Evolutionary conservation across 2,113 vertebrate genomes (phyloP), one percentile per base, ranked within the genome.

Genomic region (Sinocyclocheilus anshuiensis): DNA sequence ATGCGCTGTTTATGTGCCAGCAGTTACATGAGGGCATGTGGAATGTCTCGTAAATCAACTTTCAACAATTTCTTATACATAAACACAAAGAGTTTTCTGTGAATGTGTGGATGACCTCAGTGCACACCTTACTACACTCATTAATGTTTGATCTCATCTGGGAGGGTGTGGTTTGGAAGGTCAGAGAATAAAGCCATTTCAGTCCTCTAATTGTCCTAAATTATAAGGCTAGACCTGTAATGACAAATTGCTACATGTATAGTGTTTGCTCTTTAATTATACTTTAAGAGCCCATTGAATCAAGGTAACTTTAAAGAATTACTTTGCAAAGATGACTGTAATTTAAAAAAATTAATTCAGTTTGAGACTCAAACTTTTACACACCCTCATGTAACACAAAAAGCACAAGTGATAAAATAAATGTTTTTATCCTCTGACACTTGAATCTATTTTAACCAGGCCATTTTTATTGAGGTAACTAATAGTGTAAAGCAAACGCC

Each of bases 31-130:
- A 85, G 20, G 82, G n/a, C 69, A 26, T 85, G 84, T 77, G 26
- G 71, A 79, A 84, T 85, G 61, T 88, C 45, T 87, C 67, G 78
- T 42, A 69, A 80, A 79, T 77, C 45, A 77, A 29, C 45, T 77
- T 83, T 55, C 53, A 55, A 55, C 2, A 39, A 29, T 48, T 79
- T 82, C 48, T 81, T n/a, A 83, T 39, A 55, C 10, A 59, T 9
- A 8, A 45, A 55, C 10, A 59, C 6, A 7, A 45, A 81, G 63
- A 76, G 77, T 79, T 45, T 55, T 80, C 53, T 26, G 57, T 72
- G 59, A 15, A 36, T 22, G 18, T 33, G 45, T 12, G 0, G 6
- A 65, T 57, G 50, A 77, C 48, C 42, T 86, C 63, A 45, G 3
- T n/a, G 6, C 78, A 63, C 59, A 42, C 20, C 55, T 65, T 81